phyloP scores from a whole-genome alignment of 2,888 invertebrate species.

The Charanyca ferruginea region DNA sequence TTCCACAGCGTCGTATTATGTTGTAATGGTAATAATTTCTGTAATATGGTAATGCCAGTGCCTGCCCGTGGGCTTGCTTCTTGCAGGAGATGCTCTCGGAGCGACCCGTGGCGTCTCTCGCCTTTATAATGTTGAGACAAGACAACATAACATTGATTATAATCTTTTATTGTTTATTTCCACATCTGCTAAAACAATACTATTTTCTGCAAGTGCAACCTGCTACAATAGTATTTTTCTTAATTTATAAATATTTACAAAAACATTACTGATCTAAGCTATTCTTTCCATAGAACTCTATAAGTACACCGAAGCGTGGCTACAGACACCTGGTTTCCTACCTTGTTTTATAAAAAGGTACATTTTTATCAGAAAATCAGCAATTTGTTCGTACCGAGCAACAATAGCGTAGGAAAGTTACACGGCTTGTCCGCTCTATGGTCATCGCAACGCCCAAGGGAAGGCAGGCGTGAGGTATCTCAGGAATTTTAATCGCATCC shows the following conservation, averaged over 20 bases:
- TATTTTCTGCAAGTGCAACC: neutral
- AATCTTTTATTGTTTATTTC: neutral
- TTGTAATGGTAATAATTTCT: slow-evolving; percentile 82
- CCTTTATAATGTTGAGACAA: slow-evolving; percentile 63
- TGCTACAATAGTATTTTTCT: neutral
- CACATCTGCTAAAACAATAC: slow-evolving; percentile 19
- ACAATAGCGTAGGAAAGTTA: slow-evolving; percentile 68
- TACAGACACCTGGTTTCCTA: slow-evolving; percentile 59
- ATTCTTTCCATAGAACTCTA: slow-evolving; percentile 2
- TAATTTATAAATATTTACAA: slow-evolving; percentile 9
- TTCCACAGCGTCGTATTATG: slow-evolving; percentile 69
- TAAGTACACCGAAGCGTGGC: slow-evolving; percentile 42
- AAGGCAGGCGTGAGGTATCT: slow-evolving; percentile 87
- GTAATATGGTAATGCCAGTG: slow-evolving; percentile 81
- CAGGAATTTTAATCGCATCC: slow-evolving; percentile 90
- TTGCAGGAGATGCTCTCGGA: slow-evolving; percentile 74
- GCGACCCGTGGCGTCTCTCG: slow-evolving; percentile 67
- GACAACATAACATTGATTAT: slow-evolving; percentile 44
- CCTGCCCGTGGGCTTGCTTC: slow-evolving; percentile 73
- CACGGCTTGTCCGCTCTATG: slow-evolving; percentile 75
- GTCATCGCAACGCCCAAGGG: slow-evolving; percentile 75
- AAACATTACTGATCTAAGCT: neutral
- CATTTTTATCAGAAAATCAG: slow-evolving; percentile 70
- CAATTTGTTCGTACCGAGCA: slow-evolving; percentile 69
- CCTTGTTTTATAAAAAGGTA: slow-evolving; percentile 62